Base-by-base conservation (phyloP, 2,113 vertebrate genomes). In the Tenebrosternarchus preto region DNA sequence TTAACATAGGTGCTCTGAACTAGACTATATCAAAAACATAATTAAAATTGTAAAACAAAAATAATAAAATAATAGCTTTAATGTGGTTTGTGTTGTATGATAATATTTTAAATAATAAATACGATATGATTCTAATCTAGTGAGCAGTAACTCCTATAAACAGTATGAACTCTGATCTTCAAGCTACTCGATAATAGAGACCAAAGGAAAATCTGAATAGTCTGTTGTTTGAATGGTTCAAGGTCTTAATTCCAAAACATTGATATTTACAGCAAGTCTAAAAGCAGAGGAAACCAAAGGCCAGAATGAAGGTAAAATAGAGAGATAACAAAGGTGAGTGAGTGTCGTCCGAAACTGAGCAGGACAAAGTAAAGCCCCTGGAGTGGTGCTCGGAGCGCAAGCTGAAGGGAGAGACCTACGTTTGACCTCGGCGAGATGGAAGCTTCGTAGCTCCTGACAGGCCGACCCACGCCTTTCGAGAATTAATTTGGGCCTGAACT, bases 401-500 rank as follows among this genome's bases (percentile, higher is more conserved):
- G 70, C 72, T 77, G 80, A 80, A 73, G 82, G 82, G 81, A 83
- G 85, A 93, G 90, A 93, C 93, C 92, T 89, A 81, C 75, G 91
- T 86, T 86, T 95, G 94, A 95, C 95, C 95, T 90, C 88, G 43
- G 46, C 27, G 81, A 87, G 76, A 91, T 85, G 66, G 85, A 82
- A 87, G 84, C 88, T 82, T 83, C 80, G 73, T 87, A 89, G 84
- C 82, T 89, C 82, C 82, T 92, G 91, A 92, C 91, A 88, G 88
- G 83, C 87, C 87, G 85, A 90, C 88, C 88, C 87, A 89, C 83
- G 88, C 84, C 89, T 90, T 84, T 89, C 89, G 83, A 89, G 91
- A 90, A 93, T 92, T 92, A 92, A 93, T 92, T 92, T 89, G 90
- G 88, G 88, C 80, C 86, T 96, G 95, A 96, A 96, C 95, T 96